These are phyloP conservation scores for Arctocebus calabarensis DNA, from an alignment of 2,797 vertebrate species.

Conservation along the genomic window DNA sequence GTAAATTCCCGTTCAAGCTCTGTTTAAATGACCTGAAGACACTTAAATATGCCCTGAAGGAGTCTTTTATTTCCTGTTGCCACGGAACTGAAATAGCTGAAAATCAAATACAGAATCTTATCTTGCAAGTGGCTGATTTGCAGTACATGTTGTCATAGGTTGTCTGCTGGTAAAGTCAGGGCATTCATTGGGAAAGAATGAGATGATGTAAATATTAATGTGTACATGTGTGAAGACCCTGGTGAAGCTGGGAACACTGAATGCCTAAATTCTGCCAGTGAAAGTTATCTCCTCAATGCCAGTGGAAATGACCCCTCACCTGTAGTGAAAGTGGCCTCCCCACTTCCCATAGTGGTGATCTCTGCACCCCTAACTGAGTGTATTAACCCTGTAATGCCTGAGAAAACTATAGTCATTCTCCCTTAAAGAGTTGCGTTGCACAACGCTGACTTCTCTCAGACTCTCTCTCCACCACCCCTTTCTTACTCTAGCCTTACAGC, in stretches of 20 bases:
- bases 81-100: not conserved
- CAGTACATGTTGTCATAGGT: not conserved
- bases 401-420: not conserved
- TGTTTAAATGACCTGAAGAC: not conserved
- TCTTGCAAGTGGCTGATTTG: not conserved
- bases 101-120: not conserved
- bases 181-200: not conserved
- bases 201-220: not conserved
- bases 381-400: not conserved
- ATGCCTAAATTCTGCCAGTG: not conserved
- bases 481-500: not conserved
- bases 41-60: not conserved
- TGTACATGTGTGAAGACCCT: not conserved
- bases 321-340: not conserved
- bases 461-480: not conserved
- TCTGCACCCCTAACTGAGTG: not conserved
- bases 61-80: not conserved
- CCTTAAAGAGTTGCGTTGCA: fast-evolving
- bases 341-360: not conserved
- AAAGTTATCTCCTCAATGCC: not conserved
- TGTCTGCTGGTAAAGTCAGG: not conserved
- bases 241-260: not conserved
- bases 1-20: not conserved
- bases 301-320: not conserved
- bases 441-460: too few relatives aligned